Evolutionary conservation across 1,140 invertebrate genomes (phyloP).

Genomic region (Parapsyche elsis): DNA sequence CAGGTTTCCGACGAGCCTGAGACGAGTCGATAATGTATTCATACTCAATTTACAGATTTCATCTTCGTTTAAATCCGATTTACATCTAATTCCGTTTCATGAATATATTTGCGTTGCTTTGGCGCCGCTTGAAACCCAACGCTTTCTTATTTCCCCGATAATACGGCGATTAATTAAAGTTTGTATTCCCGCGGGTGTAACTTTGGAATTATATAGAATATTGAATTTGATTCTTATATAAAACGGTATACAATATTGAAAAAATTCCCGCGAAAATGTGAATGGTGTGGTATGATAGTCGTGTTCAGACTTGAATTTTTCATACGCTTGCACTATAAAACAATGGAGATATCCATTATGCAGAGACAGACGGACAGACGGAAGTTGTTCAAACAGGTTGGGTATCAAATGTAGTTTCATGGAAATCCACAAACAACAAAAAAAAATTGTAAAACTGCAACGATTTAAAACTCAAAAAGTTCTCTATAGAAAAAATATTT

Average conservation of each 20-base stretch:
- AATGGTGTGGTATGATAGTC: not conserved
- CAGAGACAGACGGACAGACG: constrained; percentile 45
- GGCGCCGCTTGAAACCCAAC: not conserved
- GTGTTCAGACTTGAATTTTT: not conserved
- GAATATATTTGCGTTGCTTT: not conserved
- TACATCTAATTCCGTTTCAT: constrained; percentile 18
- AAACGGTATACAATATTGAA: no score
- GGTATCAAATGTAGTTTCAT: no score
- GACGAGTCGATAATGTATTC: constrained; percentile 28
- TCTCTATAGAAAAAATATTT: no score
- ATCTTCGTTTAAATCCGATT: constrained; percentile 14
- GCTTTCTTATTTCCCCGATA: not conserved
- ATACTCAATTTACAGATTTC: constrained; percentile 15
- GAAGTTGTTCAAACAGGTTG: no score
- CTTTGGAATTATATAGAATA: no score
- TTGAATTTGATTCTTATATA: no score
- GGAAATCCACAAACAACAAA: no score
- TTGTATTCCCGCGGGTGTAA: no score
- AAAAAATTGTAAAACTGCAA: no score
- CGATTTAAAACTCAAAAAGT: no score
- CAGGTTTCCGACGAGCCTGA: not conserved
- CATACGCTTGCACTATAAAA: constrained; percentile 45
- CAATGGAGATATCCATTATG: constrained; percentile 51
- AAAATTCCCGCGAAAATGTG: no score
- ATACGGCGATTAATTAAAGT: not conserved